Evolutionary conservation across 2,113 vertebrate species (phyloP).

Genomic region (Asarcornis scutulata): DNA sequence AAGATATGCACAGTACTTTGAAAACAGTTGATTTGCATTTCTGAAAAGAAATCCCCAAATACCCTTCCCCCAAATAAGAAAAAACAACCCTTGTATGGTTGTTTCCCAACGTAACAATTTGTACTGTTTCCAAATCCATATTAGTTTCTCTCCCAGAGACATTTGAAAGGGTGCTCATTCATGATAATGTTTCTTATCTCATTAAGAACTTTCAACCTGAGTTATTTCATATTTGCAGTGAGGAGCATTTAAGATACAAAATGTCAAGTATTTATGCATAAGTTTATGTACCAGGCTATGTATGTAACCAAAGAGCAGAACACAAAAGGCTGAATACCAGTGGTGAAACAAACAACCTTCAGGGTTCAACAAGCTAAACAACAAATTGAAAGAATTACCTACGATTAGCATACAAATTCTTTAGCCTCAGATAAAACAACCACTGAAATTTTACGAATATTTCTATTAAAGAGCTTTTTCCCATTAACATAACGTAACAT

Average conservation of each 20-base stretch:
- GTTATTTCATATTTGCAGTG: neutral
- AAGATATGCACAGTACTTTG: neutral
- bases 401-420: neutral
- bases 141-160: neutral
- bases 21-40: neutral
- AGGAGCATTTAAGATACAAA: neutral
- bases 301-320: neutral
- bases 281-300: neutral
- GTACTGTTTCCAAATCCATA: neutral
- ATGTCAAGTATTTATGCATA: neutral
- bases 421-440: neutral
- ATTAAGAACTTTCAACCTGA: neutral
- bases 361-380: neutral
- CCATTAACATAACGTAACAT: neutral
- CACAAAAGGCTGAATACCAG: neutral
- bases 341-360: neutral
- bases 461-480: neutral
- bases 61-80: neutral
- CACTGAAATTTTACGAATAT: neutral
- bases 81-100: neutral
- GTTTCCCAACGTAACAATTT: too few species aligned
- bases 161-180: neutral
- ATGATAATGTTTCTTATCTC: neutral
- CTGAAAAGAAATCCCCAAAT: neutral
- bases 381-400: neutral